Evolutionary conservation across 92 coral and sea anemone genomes (phyloP), one percentile per base, ranked within the genome.

Genomic region (Phymanthus crucifer): DNA sequence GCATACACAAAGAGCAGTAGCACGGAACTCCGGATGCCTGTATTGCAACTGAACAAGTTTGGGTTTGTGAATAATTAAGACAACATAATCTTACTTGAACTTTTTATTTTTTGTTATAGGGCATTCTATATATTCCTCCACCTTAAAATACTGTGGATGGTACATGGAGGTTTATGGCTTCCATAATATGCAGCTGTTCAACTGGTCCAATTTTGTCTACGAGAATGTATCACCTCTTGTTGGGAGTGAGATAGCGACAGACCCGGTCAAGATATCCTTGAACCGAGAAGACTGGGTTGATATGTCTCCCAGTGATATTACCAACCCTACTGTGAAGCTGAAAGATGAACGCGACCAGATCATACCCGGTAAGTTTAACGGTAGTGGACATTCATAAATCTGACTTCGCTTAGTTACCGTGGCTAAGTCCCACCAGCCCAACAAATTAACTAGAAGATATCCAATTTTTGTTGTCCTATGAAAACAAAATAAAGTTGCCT

Each of bases 121-220:
- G 0, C 87, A 90, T 70, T 86, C 94, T 27, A 81, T 90, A 16
- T 87, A 85, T 70, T 73, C 91, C 32, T 83, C 89, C 2, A 85
- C 89, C 24, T 74, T 85, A 33, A 80, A 85, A 73, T 85, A 85
- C 68, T 85, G 89, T 64, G 56, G 72, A 26, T 85, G 89, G 89
- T 85, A 80, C 73, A 76, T 85, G 85, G 85, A 80, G 61, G 84
- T 77, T 3, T 85, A 79, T 68, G 89, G 89, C 0, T 80, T 80
- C 35, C 83, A 85, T n/a, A 64, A 78, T 73, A 73, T 52, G 19
- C 85, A 85, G 76, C 38, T 85, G 33, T 76, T 90, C 40, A 85
- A 90, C 80, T 90, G 94, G 94, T 83, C 87, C 1, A 87, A 85
- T 78, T 90, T 90, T 74, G 86, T 86, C 32, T 90, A 90, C 66